Evolutionary conservation across 2,113 vertebrate genomes (phyloP), one percentile per base, ranked within the genome.

Genomic region (Hucho hucho): DNA sequence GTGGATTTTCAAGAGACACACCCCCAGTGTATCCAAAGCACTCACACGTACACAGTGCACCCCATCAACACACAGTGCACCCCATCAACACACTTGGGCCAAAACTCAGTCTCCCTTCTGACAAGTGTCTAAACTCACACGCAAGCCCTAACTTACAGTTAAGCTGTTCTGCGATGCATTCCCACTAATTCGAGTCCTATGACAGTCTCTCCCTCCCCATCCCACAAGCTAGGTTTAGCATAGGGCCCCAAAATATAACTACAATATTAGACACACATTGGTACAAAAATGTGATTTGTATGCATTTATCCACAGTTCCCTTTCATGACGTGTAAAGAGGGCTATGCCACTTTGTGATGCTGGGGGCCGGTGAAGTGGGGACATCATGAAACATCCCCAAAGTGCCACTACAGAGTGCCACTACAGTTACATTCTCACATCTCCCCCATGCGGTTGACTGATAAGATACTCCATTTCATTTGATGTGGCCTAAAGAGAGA

Each of bases 1-100:
- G 56, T 63, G 61, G 5, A 24, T 24, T 63, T 63, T 16, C 56
- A 63, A 83, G 67, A 64, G 81, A 61, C 86, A 89, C 80, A 43
- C 37, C 37, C 37, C 37, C 71, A 47, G 49, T 58, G 26, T 37
- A 82, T 58, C 58, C 77, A 79, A 75, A 83, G 75, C 65, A 56
- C 53, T 18, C 53, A 7, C 53, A 56, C 53, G 18, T 22, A 70
- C 11, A 74, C 25, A 73, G 24, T 53, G 47, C 46, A 64, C 4
- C 32, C 28, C 24, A 29, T 43, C n/a, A 43, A 58, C 37, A 70
- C 6, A 74, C 25, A 74, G 25, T 53, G 43, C 37, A 46, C 5
- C n/a, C 22, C 28, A 43, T 49, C 24, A 53, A 25, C 63, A 74
- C 43, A 76, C 56, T 74, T 22, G 11, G 14, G 16, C 37, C 47